Evolutionary conservation across 2,888 invertebrate genomes (phyloP), one percentile per base, ranked within the genome.

Genomic region (Ptychoptera albimana): DNA sequence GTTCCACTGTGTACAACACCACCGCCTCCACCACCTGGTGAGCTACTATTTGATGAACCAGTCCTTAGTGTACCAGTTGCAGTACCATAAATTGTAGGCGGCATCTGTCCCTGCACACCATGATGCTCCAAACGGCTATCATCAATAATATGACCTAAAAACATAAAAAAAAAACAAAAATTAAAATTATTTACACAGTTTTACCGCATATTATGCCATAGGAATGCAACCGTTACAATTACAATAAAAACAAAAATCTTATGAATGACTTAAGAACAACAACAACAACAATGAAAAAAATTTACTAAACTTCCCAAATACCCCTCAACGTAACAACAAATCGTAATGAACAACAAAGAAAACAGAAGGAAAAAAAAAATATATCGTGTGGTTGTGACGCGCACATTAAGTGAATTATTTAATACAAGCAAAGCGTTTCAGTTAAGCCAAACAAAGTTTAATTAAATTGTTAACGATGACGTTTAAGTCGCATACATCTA

Each of bases 1-100:
- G 70, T 67, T 51, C 70, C 66, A 51, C 68, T 67, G 55, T 68
- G 69, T 13, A 41, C 8, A 54, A 61, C 61, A 55, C 68, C 64
- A 58, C 71, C 67, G 57, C 68, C 66, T 51, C 69, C 58, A 8
- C 55, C 57, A 14, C 57, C 55, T 2, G 57, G 55, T 6, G 57
- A 57, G 46, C 52, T 55, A 43, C 53, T 55, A 39, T 54, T 58
- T 36, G 55, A 56, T 38, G 56, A 55, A 30, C 50, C 52, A 29
- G 55, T 53, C 23, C 59, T 53, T 31, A 58, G 39, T 12, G 54
- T 51, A 8, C 53, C 53, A 13, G 59, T 42, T 15, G 53, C 40
- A 36, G 48, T 45, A 35, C 50, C 52, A 41, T 51, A 51, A 16
- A 53, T 48, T 37, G 51, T 48, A 11, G 42, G 12, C 16, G 42